Evolutionary conservation across 64 coral and sea anemone species (phyloP).

Genomic region (Acropora tenuis): DNA sequence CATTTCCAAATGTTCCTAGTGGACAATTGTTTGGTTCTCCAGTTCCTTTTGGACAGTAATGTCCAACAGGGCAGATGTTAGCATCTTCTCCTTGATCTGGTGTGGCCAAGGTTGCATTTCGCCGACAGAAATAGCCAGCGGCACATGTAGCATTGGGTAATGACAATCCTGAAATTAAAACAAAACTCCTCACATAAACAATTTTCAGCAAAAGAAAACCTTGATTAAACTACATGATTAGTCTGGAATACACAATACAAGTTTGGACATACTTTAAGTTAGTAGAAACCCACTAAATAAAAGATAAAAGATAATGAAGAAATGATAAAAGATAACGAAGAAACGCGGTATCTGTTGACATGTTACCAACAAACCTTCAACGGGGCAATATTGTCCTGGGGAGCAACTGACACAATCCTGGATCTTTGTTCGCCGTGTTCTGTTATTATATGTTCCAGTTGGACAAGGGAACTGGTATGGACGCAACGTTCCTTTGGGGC

Average conservation of each 20-base stretch:
- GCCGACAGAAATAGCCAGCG: slow-evolving; percentile 85
- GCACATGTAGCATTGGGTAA: slow-evolving; percentile 64
- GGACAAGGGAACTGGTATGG: slow-evolving; percentile 78
- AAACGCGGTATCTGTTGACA: background rate
- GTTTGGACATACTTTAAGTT: background rate
- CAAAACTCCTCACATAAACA: background rate
- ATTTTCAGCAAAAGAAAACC: background rate
- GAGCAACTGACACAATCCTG: slow-evolving; percentile 77
- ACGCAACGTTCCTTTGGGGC: slow-evolving; percentile 75
- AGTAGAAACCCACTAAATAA: background rate
- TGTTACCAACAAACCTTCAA: slow-evolving; percentile 63
- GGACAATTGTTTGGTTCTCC: slow-evolving; percentile 84
- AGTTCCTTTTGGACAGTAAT: slow-evolving; percentile 85
- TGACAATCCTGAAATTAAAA: slow-evolving; percentile 54
- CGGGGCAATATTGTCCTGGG: slow-evolving; percentile 88
- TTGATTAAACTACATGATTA: background rate
- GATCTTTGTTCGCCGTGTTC: slow-evolving; percentile 38
- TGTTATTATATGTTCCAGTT: slow-evolving; percentile 80
- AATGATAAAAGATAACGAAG: background rate
- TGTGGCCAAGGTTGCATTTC: slow-evolving; percentile 67
- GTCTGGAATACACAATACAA: background rate
- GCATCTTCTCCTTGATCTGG: slow-evolving; percentile 80
- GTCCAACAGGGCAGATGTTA: slow-evolving; percentile 88
- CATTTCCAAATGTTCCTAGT: slow-evolving; percentile 86
- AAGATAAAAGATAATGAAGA: background rate